Evolutionary conservation across 92 coral and sea anemone species (phyloP), one percentile per base, ranked within the genome.

Genomic region (Siderastrea siderea): DNA sequence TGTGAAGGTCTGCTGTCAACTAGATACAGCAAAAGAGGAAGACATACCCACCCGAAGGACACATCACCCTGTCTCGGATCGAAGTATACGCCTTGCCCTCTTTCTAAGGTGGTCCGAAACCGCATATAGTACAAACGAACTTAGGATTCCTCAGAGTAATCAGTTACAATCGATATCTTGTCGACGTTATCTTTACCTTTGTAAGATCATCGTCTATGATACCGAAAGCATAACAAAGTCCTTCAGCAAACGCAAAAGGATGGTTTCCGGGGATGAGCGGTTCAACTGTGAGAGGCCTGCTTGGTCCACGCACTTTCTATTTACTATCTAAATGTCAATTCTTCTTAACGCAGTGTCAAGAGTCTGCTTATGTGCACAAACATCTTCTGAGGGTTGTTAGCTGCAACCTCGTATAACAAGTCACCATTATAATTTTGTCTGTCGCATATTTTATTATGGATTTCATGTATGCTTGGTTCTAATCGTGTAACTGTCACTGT

Each of bases 1-100:
- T 84, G 53, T 13, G 63, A 62, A 60, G 87, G 76, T 26, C 80
- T 43, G 47, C 81, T 16, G 80, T 7, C 7, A 45, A 48, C 54
- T 12, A 49, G 11, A 44, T 47, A 63, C 43, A 64, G 8, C 6
- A 52, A n/a, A 4, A 63, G 63, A 84, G 74, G 11, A 63, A 50
- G 19, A 63, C 61, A 63, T 73, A 51, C 5, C 13, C 73, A 51
- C 63, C 55, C 47, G 54, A 52, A 3, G 68, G 8, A 73, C 62
- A 38, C 80, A 83, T 83, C 50, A 15, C 61, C 62, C 60, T 71
- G 19, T 48, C 10, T 15, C 11, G 6, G 26, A 6, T 3, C 26
- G 48, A 7, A 68, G 53, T 16, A 19, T 80, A 51, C 59, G 44
- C 60, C 74, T 51, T 11, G 6, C 5, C 45, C 47, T 45, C 38